phyloP scores from a whole-genome alignment of 2,888 invertebrate species.

The Smittia sp. region DNA sequence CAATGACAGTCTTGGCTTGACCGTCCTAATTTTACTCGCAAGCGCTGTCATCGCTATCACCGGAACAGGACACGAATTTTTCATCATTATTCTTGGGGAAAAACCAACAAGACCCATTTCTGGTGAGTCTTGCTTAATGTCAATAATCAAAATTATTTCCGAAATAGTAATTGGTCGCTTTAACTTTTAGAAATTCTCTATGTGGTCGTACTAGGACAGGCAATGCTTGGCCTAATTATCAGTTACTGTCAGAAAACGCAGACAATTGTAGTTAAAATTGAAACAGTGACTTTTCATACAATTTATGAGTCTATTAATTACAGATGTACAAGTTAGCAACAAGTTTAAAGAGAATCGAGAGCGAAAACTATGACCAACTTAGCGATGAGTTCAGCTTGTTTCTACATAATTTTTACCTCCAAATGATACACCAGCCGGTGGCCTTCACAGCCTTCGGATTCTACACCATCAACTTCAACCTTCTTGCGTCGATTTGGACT shows the following conservation, averaged over 20 bases:
- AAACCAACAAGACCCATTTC: not conserved
- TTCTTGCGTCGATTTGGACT: not conserved
- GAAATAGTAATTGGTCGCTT: too few species aligned
- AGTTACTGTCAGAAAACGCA: too few species aligned
- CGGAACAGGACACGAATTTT: not conserved
- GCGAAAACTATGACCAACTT: slow-evolving; percentile 16
- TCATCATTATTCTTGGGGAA: not conserved
- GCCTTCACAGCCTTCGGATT: not conserved
- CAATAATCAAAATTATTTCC: too few species aligned
- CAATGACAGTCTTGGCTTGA: not conserved
- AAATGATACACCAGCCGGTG: not conserved
- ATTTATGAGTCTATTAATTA: too few species aligned
- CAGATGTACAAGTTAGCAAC: too few species aligned
- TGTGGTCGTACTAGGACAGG: not conserved
- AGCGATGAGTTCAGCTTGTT: too few species aligned
- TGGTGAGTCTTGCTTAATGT: too few species aligned
- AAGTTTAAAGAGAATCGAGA: not conserved
- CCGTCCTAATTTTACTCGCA: not conserved
- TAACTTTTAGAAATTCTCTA: not conserved
- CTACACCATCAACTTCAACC: not conserved
- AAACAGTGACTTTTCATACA: too few species aligned
- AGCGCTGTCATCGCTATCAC: not conserved
- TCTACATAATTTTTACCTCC: not conserved
- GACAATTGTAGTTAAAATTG: too few species aligned
- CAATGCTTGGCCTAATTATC: too few species aligned